Conservation (phyloP, 1,140 invertebrate genomes). For the Apis laboriosa region DNA sequence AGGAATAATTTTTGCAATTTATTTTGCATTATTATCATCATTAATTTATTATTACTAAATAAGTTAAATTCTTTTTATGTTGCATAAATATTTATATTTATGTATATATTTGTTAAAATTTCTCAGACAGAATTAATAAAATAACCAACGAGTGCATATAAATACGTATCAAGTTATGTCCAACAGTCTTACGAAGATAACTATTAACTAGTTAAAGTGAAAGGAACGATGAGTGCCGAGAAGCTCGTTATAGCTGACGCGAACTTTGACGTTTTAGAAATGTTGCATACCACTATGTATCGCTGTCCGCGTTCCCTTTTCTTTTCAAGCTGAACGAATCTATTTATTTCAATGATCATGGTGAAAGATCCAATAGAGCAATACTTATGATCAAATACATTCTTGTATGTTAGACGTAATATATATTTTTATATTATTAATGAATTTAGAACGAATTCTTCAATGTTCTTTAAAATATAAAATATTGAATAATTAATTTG, state of each 20-base stretch:
- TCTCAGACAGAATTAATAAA: background rate
- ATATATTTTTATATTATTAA: background rate
- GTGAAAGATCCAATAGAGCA: constrained; percentile 51
- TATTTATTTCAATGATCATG: constrained; percentile 25
- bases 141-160: background rate
- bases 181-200: background rate
- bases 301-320: constrained; percentile 20
- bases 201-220: background rate
- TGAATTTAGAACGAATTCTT: background rate
- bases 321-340: constrained; percentile 38
- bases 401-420: background rate
- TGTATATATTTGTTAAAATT: background rate
- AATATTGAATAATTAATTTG: too few species aligned
- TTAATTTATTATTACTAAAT: too few species aligned
- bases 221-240: constrained; percentile 14
- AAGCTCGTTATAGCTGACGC: constrained; percentile 8
- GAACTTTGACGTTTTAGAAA: constrained; percentile 4
- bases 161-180: too few species aligned
- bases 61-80: too few species aligned
- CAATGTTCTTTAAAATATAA: background rate
- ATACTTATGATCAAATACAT: background rate
- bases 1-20: too few species aligned
- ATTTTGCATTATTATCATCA: too few species aligned
- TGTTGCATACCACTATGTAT: background rate
- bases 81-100: too few species aligned